phyloP scores from a whole-genome alignment of 2,888 invertebrate species.

The Heteromyza rotundicornis region DNA sequence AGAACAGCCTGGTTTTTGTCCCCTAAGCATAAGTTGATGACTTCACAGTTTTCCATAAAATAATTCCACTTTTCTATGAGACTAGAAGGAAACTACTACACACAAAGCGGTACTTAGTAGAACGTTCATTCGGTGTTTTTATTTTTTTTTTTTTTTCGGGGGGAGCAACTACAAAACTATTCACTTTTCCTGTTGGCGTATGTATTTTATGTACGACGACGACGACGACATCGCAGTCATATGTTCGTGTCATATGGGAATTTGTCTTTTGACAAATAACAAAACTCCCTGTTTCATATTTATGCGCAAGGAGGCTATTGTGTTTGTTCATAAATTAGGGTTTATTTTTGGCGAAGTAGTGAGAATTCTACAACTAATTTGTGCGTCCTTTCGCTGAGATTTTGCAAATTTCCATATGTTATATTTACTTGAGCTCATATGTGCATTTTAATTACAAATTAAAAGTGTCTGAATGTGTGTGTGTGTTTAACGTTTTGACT shows the following conservation, averaged over 20 bases:
- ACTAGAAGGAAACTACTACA: too few species aligned
- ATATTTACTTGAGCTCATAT: background rate
- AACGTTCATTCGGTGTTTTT: too few species aligned
- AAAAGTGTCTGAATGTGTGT: conserved; percentile 1
- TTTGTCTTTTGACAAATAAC: conserved; percentile 43
- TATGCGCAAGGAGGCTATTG: conserved; percentile 1
- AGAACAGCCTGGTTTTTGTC: background rate
- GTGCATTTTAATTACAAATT: conserved; percentile 9
- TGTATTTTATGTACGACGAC: too few species aligned
- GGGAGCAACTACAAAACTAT: too few species aligned
- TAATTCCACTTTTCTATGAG: too few species aligned
- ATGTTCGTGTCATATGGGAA: conserved; percentile 46
- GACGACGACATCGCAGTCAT: too few species aligned
- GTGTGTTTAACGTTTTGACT: conserved; percentile 52
- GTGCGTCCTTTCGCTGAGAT: background rate
- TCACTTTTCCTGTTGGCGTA: too few species aligned
- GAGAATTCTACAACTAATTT: background rate
- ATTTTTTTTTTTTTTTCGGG: too few species aligned
- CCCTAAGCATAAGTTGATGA: too few species aligned
- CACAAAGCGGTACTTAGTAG: too few species aligned
- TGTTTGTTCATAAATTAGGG: conserved; percentile 13
- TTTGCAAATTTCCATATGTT: background rate
- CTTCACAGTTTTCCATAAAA: conserved; percentile 55
- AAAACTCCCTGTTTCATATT: conserved; percentile 13
- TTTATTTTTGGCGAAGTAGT: background rate